These are phyloP conservation scores for Aythya baeri DNA, from an alignment of 2,113 vertebrate species.

Conservation along the genomic window DNA sequence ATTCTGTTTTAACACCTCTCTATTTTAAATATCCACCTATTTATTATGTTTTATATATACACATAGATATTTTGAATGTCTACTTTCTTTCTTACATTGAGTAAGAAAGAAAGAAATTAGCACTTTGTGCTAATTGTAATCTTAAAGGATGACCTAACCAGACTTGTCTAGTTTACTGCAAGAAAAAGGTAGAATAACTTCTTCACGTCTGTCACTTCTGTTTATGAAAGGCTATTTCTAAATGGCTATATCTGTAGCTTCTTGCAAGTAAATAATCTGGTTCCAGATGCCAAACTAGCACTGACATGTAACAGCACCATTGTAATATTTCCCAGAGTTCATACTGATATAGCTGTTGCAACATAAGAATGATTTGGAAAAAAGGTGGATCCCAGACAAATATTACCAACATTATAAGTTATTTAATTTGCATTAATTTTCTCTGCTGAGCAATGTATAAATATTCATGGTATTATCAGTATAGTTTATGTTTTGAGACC, in stretches of 20 bases:
- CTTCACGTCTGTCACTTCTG: neutral
- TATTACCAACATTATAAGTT: neutral
- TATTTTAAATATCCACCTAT: neutral
- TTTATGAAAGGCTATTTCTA: neutral
- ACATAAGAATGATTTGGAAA: neutral
- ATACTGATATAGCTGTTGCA: neutral
- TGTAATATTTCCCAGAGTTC: neutral
- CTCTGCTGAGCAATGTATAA: conserved; percentile 21
- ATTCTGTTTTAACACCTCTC: neutral
- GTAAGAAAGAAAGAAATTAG: neutral
- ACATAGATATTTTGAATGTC: neutral
- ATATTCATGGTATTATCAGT: conserved; percentile 33
- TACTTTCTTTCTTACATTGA: neutral
- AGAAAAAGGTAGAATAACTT: neutral
- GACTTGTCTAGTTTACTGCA: neutral
- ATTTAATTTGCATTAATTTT: conserved; percentile 42
- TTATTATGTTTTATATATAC: too few species aligned
- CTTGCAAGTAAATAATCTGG: neutral
- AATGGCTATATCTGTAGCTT: neutral
- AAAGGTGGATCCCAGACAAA: neutral
- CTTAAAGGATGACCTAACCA: neutral
- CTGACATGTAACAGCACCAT: neutral
- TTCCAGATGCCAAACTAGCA: neutral
- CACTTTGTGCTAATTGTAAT: neutral
- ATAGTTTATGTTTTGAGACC: conserved; percentile 17